phyloP scores from a whole-genome alignment of 2,797 vertebrate genomes.

The Etheostoma perlongum region DNA sequence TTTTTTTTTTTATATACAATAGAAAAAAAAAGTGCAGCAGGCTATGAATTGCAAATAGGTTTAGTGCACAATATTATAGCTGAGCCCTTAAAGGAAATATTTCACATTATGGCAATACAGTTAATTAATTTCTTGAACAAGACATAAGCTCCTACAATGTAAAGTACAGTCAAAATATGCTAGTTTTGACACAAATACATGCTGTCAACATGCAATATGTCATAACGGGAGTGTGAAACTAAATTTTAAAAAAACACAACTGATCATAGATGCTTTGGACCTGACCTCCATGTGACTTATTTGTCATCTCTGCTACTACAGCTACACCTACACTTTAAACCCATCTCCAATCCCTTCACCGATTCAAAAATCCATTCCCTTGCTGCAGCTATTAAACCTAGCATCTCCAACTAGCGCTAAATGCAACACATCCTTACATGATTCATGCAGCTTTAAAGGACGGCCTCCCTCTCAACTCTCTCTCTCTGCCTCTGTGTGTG shows the following conservation, averaged over 20 bases:
- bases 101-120: not conserved
- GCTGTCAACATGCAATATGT: not conserved
- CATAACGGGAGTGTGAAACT: not conserved
- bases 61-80: not conserved
- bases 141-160: too few species aligned
- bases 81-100: not conserved
- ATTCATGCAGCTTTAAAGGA: constrained; percentile 32
- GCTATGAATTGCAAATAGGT: not conserved
- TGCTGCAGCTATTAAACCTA: constrained; percentile 34
- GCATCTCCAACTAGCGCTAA: constrained; percentile 21
- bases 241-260: not conserved
- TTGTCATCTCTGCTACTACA: not conserved
- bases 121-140: not conserved
- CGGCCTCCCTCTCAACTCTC: constrained; percentile 25
- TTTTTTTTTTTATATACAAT: constrained; percentile 10
- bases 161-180: too few species aligned
- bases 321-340: constrained; percentile 1
- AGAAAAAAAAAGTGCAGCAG: not conserved
- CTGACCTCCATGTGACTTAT: not conserved
- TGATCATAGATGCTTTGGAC: not conserved
- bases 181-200: not conserved
- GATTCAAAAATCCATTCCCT: not conserved
- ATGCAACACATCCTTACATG: constrained; percentile 20
- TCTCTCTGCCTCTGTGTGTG: not conserved
- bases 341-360: not conserved